Conservation (phyloP, 2,888 invertebrate genomes). For the Drosophila rellima region DNA sequence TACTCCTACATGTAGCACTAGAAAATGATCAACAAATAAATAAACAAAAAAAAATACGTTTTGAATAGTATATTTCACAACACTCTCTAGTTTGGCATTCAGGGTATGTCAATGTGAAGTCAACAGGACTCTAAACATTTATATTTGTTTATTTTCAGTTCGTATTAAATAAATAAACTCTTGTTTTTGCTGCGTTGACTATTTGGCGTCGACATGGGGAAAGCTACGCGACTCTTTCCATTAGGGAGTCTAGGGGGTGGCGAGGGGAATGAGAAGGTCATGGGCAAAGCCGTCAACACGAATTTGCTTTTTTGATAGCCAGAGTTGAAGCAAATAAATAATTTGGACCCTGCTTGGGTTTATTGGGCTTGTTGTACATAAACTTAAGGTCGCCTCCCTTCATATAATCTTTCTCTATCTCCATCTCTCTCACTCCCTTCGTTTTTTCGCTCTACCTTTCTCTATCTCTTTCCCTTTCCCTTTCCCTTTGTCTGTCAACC, state of each 20-base stretch:
- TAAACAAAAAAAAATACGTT: no score
- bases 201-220: constrained; percentile 22
- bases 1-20: no score
- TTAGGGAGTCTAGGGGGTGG: no score
- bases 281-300: constrained; percentile 46
- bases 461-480: neutral
- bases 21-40: no score
- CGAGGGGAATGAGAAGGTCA: neutral
- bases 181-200: constrained; percentile 64
- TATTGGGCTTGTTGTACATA: constrained; percentile 70
- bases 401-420: neutral
- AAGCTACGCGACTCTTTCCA: neutral
- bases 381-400: constrained; percentile 58
- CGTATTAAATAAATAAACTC: constrained; percentile 58
- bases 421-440: neutral
- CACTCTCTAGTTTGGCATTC: neutral
- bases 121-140: neutral
- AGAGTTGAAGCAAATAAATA: constrained; percentile 65
- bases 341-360: constrained; percentile 54
- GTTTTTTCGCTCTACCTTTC: neutral
- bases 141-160: constrained; percentile 21
- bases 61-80: no score
- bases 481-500: constrained; percentile 12
- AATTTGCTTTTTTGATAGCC: constrained; percentile 54
- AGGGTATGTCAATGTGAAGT: constrained; percentile 29